Percentiles rank a stretch among this genome's conserved stretches.
Conservation (phyloP, 2,113 vertebrate genomes). For the Gallinago paraguaiae region DNA sequence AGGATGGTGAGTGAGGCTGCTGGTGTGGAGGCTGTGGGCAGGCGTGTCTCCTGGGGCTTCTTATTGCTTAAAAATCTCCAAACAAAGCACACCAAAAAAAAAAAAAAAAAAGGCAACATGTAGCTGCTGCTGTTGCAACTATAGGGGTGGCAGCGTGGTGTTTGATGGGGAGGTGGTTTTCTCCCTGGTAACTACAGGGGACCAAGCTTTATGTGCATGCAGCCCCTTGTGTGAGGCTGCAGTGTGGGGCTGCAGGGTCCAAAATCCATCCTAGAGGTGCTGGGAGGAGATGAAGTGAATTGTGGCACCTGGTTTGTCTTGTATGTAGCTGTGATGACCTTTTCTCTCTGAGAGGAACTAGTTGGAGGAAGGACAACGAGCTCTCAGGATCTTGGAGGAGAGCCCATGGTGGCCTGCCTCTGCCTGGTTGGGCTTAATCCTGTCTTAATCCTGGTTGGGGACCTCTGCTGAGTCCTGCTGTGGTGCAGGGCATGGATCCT, state of each 20-base stretch:
- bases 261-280: background rate
- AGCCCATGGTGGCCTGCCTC: fast-evolving
- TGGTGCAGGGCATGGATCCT: background rate
- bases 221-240: no score
- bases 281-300: background rate
- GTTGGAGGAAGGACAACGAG: background rate
- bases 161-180: background rate
- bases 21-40: background rate
- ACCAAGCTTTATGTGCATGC: fast-evolving
- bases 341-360: background rate
- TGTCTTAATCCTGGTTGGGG: background rate
- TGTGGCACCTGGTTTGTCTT: background rate
- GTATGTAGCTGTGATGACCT: fast-evolving
- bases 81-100: background rate
- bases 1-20: fast-evolving
- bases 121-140: background rate
- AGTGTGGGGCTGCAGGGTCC: background rate
- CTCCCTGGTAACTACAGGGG: fast-evolving
- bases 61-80: background rate
- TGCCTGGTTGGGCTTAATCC: background rate
- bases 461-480: background rate
- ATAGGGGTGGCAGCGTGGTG: fast-evolving
- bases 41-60: fast-evolving
- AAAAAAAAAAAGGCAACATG: background rate
- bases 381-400: background rate